Percentiles rank a stretch among this genome's conserved stretches.
Conservation (phyloP, 2,888 invertebrate genomes). For the Aleiodes testaceus region DNA sequence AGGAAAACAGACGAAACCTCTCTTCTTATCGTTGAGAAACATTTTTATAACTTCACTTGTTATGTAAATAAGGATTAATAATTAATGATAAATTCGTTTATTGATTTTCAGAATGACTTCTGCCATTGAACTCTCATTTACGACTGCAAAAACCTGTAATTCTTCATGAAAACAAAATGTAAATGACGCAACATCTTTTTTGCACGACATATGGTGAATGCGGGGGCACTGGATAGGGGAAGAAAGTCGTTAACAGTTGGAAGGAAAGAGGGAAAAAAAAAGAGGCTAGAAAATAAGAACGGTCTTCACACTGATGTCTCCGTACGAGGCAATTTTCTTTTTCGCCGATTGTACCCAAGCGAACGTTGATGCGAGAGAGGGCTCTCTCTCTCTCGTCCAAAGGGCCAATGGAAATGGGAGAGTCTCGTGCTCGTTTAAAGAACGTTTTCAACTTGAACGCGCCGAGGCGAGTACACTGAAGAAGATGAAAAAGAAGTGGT, state of each 20-base stretch:
- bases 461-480: constrained; percentile 29
- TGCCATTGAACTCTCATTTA: no score
- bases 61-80: no score
- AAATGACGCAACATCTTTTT: neutral
- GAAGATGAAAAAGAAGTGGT: constrained; percentile 15
- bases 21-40: no score
- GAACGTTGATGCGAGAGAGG: neutral
- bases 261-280: constrained; percentile 21
- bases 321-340: constrained; percentile 45
- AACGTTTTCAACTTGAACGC: constrained; percentile 52
- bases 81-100: no score
- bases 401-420: constrained; percentile 30
- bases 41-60: no score
- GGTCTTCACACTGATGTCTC: constrained; percentile 33
- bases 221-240: neutral
- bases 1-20: no score
- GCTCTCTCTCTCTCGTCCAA: neutral
- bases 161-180: neutral
- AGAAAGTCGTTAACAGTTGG: constrained; percentile 26
- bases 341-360: neutral
- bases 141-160: neutral
- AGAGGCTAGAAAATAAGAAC: constrained; percentile 10
- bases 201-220: constrained; percentile 41
- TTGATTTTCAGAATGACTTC: neutral
- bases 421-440: constrained; percentile 51